Conservation (phyloP, 2,888 invertebrate genomes). For the Tipula lateralis region DNA sequence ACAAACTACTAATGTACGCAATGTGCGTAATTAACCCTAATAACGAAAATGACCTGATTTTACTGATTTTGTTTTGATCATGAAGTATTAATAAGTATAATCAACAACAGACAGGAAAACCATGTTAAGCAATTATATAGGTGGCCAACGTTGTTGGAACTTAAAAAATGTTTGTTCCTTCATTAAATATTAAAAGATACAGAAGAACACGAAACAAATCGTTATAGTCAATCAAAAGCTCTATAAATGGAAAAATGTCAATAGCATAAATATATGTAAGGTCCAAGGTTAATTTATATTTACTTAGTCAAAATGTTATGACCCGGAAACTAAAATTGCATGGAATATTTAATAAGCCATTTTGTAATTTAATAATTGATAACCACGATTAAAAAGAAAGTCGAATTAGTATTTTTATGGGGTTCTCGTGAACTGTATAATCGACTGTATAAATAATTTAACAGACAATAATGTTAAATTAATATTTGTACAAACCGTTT, state of each 20-base stretch:
- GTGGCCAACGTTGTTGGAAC: background rate
- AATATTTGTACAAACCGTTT: background rate
- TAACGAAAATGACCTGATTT: background rate
- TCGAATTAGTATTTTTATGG: background rate
- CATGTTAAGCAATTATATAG: background rate
- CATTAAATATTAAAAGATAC: background rate
- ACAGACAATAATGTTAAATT: background rate
- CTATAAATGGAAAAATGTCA: background rate
- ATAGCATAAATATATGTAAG: background rate
- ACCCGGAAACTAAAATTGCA: background rate
- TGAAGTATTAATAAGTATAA: background rate
- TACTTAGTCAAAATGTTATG: background rate
- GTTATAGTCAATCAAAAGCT: background rate
- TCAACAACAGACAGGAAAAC: background rate
- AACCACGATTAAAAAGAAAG: background rate
- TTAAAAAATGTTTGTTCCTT: background rate
- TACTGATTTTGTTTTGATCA: background rate
- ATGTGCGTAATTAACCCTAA: background rate
- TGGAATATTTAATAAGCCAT: constrained; percentile 28
- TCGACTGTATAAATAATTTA: background rate
- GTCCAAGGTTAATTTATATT: background rate
- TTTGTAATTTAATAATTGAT: background rate
- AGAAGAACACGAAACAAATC: background rate
- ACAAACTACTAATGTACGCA: too few species aligned
- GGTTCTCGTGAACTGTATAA: background rate